Percentiles rank a stretch among this genome's conserved stretches.
phyloP scores from a whole-genome alignment of 1,140 invertebrate species.

The Drosophila carrolli region DNA sequence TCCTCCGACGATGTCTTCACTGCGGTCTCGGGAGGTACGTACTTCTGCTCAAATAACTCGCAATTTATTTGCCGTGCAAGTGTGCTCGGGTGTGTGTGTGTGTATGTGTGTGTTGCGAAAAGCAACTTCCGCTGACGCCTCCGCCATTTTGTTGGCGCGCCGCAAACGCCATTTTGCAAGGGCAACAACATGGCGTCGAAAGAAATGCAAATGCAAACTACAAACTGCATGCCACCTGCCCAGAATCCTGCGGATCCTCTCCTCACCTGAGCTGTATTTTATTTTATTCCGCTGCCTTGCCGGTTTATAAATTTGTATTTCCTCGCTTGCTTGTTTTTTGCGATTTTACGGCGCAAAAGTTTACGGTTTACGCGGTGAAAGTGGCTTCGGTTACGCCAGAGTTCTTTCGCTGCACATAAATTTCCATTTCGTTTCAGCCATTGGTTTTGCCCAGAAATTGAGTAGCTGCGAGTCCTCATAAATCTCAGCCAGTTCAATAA shows the following conservation, averaged over 20 bases:
- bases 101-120: conserved; percentile 60
- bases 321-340: conserved; percentile 46
- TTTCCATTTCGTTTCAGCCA: conserved; percentile 79
- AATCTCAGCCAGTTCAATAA: conserved; percentile 77
- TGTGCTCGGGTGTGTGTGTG: not conserved
- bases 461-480: conserved; percentile 71
- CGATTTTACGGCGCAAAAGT: conserved; percentile 67
- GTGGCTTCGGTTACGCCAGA: conserved; percentile 48
- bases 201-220: conserved; percentile 65
- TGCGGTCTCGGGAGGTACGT: conserved; percentile 65
- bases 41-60: conserved; percentile 78
- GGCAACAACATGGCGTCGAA: conserved; percentile 70
- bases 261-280: conserved; percentile 53
- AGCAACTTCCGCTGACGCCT: conserved; percentile 82
- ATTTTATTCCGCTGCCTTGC: conserved; percentile 68
- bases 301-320: conserved; percentile 79
- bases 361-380: conserved; percentile 76
- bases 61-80: conserved; percentile 68
- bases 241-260: conserved; percentile 38
- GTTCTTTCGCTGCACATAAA: conserved; percentile 65
- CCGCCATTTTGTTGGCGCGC: conserved; percentile 77
- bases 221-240: conserved; percentile 52
- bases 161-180: conserved; percentile 78
- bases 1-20: conserved; percentile 57
- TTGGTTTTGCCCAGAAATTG: conserved; percentile 76